Evolutionary conservation across 2,797 vertebrate species (phyloP).

Genomic region (Pseudochirops cupreus): DNA sequence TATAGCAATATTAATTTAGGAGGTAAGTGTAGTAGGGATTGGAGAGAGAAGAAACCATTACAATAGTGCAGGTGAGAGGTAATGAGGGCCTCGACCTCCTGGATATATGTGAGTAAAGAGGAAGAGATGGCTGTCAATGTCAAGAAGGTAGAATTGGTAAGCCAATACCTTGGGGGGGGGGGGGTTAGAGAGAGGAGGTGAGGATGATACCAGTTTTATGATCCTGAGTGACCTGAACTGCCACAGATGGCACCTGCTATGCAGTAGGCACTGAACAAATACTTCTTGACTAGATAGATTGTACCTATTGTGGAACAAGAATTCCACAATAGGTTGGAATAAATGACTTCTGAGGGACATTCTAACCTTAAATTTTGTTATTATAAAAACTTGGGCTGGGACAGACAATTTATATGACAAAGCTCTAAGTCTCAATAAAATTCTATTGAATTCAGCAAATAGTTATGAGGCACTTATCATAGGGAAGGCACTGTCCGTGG

Average conservation of each 20-base stretch:
- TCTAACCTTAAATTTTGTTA: not conserved
- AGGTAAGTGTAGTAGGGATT: not conserved
- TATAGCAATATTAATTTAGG: no score
- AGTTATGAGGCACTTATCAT: not conserved
- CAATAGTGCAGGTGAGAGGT: not conserved
- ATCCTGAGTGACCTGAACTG: not conserved
- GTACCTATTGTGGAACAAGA: no score
- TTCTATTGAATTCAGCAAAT: not conserved
- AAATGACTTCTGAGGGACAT: not conserved
- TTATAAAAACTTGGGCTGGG: not conserved
- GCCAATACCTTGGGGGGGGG: not conserved
- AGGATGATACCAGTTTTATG: not conserved
- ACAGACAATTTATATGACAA: not conserved
- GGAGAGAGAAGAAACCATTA: not conserved
- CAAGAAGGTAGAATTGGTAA: not conserved
- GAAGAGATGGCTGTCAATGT: not conserved
- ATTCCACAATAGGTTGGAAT: not conserved
- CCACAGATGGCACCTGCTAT: not conserved
- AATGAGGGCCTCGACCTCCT: not conserved
- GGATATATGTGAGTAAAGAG: not conserved
- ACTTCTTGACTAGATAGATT: not conserved
- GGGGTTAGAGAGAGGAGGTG: not conserved
- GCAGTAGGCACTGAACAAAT: no score
- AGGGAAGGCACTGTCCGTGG: not conserved
- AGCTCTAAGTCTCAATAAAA: not conserved